These are phyloP conservation scores for Bedellia somnulentella DNA, from an alignment of 2,888 invertebrate species.

Conservation along the genomic window DNA sequence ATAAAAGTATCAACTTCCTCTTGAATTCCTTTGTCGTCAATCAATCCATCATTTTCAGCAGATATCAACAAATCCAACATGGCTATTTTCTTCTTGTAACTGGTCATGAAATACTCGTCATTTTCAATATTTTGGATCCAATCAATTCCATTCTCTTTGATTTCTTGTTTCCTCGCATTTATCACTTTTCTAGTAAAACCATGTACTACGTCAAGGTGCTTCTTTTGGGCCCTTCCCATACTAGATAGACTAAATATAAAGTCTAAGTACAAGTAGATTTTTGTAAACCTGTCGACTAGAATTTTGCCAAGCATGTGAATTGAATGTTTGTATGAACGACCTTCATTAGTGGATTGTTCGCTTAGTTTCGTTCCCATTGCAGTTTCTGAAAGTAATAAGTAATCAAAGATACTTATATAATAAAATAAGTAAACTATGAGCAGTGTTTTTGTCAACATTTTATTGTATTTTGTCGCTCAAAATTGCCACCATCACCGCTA, in stretches of 20 bases:
- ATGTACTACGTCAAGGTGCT: slow-evolving; percentile 27
- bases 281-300: slow-evolving; percentile 32
- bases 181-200: slow-evolving; percentile 36
- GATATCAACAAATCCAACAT: slow-evolving; percentile 54
- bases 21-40: slow-evolving; percentile 51
- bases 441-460: too few species aligned
- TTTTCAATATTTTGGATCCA: too few species aligned
- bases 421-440: too few species aligned
- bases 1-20: slow-evolving; percentile 67
- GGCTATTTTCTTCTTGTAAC: slow-evolving; percentile 53
- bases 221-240: slow-evolving; percentile 44
- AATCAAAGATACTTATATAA: too few species aligned
- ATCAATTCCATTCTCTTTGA: slow-evolving; percentile 14
- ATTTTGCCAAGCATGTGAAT: slow-evolving; percentile 45
- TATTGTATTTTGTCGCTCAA: too few species aligned
- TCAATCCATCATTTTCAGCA: slow-evolving; percentile 42
- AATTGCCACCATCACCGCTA: too few species aligned
- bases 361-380: slow-evolving; percentile 71
- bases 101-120: too few species aligned
- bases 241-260: slow-evolving; percentile 55
- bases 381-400: slow-evolving; percentile 57
- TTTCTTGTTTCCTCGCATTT: slow-evolving; percentile 23
- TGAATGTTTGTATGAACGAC: slow-evolving; percentile 60
- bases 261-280: slow-evolving; percentile 60
- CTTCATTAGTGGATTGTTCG: slow-evolving; percentile 28